Conservation (phyloP, 35 echinoderm and acorn worm species). For the Lytechinus pictus region DNA sequence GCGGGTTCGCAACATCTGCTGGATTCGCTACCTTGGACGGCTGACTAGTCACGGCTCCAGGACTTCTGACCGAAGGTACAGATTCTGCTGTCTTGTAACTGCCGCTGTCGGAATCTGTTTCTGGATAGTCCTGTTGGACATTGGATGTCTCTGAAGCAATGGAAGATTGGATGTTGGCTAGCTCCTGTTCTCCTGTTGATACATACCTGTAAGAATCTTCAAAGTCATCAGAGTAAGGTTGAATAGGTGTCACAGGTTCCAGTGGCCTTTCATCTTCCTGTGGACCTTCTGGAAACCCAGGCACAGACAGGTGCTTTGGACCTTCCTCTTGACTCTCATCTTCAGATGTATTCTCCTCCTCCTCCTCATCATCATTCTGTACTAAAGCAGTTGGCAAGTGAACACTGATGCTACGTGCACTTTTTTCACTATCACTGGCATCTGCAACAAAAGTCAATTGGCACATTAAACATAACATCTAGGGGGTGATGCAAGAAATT, state of each 20-base stretch:
- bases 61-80: not conserved
- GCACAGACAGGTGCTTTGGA: slow-evolving; percentile 49
- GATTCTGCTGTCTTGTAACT: slow-evolving; percentile 28
- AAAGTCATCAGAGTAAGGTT: slow-evolving; percentile 63
- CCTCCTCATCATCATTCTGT: not conserved
- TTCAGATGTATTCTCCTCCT: not conserved
- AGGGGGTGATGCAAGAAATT: no score
- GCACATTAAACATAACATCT: not conserved
- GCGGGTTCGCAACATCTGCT: not conserved
- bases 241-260: not conserved
- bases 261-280: not conserved
- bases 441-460: slow-evolving; percentile 54
- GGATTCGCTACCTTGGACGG: not conserved
- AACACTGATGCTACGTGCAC: slow-evolving; percentile 71
- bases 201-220: slow-evolving; percentile 29
- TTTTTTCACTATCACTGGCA: slow-evolving; percentile 73
- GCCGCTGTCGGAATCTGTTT: not conserved
- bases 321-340: slow-evolving; percentile 22
- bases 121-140: not conserved
- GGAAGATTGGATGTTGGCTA: slow-evolving; percentile 28
- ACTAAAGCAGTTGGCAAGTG: slow-evolving; percentile 65
- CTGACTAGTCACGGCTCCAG: not conserved
- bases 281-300: slow-evolving; percentile 55
- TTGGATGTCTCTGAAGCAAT: not conserved
- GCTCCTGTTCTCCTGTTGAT: slow-evolving; percentile 65